Evolutionary conservation across 37 sponge, comb jelly and placozoan genomes (phyloP), one percentile per base, ranked within the genome.

Genomic region (Theonella swinhoei): DNA sequence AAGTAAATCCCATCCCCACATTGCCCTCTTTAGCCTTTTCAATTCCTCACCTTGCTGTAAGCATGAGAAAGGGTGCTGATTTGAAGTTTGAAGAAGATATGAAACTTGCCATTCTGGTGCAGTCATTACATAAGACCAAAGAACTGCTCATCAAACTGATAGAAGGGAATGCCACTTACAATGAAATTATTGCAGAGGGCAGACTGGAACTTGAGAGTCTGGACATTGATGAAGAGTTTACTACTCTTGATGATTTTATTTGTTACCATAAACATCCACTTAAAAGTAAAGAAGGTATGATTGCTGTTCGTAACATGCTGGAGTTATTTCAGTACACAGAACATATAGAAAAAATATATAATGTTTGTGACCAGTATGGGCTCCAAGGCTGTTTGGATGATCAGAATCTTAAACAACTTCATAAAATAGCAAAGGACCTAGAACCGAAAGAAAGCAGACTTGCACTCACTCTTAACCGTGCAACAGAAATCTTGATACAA

Each of bases 331-430:
- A 93, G 75, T 89, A 70, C 35, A 59, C 90, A 11, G 60, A 65
- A 0, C 77, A 82, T 67, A 84, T 93, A 42, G 37, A 82, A 20
- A 85, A 47, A 26, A 85, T 93, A 19, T 42, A 58, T 37, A 26
- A 38, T 74, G 93, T 93, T 24, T 93, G 90, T 82, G 75, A 76
- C 31, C 93, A 93, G 75, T 93, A 82, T 30, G 67, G 82, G 0
- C 77, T 93, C 25, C n/a, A 40, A 19, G 76, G 76, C 1, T 93
- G 93, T 62, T 87, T 93, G 0, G 35, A 25, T 17, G 93, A 93
- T 36, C 72, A 59, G 25, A 59, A 82, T 3, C 43, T 93, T 26
- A 33, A 75, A 22, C 70, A 77, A 25, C 78, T 93, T 26, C 61
- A 65, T 61, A 39, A 69, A 8, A 82, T 93, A 32, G 90, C 72